phyloP scores from a whole-genome alignment of 2,888 invertebrate species.

The Axea sp. region DNA sequence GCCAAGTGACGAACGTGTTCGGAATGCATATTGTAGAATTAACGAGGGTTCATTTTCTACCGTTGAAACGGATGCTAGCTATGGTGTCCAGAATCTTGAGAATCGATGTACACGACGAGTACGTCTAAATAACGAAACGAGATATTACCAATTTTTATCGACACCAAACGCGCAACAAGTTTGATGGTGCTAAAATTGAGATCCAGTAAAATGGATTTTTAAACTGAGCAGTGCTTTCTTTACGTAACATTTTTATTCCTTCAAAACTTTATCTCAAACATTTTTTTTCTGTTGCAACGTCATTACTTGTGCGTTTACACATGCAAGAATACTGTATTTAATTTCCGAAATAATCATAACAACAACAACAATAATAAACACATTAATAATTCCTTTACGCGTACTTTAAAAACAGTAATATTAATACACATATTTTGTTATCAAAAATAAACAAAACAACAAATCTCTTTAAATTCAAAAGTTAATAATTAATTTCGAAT shows the following conservation, averaged over 20 bases:
- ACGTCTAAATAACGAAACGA: constrained; percentile 8
- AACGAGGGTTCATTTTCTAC: constrained; percentile 32
- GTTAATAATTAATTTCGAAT: too few relatives aligned
- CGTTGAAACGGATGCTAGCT: constrained; percentile 6
- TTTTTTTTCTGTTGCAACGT: too few relatives aligned
- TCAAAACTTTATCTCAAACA: not conserved
- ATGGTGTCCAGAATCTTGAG: constrained; percentile 31
- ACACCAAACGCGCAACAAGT: constrained; percentile 38
- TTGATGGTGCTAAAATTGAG: not conserved
- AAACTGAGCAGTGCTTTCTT: too few relatives aligned
- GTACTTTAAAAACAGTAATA: too few relatives aligned
- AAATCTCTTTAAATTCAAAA: too few relatives aligned
- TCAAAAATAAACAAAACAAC: too few relatives aligned
- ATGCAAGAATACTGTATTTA: too few relatives aligned
- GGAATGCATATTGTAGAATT: constrained; percentile 38
- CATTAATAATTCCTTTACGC: too few relatives aligned
- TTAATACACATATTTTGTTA: too few relatives aligned
- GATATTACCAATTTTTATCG: constrained; percentile 13
- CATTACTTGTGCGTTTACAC: too few relatives aligned
- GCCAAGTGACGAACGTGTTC: constrained; percentile 27
- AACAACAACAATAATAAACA: too few relatives aligned
- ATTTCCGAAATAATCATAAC: too few relatives aligned
- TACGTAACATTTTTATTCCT: not conserved
- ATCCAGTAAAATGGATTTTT: not conserved
- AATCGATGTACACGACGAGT: constrained; percentile 5